Conservation (phyloP, 2,113 vertebrate species). For the Cebus imitator region DNA sequence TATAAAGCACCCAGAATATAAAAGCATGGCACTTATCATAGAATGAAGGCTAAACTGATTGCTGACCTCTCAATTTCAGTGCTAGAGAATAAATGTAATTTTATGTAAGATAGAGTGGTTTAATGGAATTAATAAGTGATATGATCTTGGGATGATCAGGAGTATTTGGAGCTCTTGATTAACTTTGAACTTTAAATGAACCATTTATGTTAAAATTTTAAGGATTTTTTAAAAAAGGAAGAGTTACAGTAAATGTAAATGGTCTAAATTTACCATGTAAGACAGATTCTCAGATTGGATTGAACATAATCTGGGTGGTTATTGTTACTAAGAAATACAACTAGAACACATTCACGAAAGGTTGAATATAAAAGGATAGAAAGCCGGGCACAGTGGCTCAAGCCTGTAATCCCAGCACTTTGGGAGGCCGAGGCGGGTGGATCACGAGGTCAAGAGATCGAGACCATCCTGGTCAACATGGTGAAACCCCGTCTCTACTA, state of each 20-base stretch:
- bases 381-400: neutral
- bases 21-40: neutral
- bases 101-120: neutral
- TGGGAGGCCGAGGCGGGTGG: no score
- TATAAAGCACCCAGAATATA: neutral
- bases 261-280: neutral
- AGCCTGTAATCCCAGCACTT: no score
- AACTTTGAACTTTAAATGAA: neutral
- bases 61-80: neutral
- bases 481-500: no score
- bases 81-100: neutral
- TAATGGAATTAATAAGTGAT: neutral
- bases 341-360: neutral
- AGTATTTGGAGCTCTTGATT: neutral
- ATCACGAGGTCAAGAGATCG: no score
- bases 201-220: neutral
- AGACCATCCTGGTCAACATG: no score
- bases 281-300: neutral
- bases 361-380: neutral
- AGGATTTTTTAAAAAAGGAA: neutral
- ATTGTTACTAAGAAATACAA: neutral
- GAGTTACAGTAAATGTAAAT: constrained; percentile 42
- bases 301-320: neutral
- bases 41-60: neutral
- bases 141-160: neutral